Evolutionary conservation across 2,888 invertebrate species (phyloP), one percentile per base, ranked within the genome.

Genomic region (Erebia ligea): DNA sequence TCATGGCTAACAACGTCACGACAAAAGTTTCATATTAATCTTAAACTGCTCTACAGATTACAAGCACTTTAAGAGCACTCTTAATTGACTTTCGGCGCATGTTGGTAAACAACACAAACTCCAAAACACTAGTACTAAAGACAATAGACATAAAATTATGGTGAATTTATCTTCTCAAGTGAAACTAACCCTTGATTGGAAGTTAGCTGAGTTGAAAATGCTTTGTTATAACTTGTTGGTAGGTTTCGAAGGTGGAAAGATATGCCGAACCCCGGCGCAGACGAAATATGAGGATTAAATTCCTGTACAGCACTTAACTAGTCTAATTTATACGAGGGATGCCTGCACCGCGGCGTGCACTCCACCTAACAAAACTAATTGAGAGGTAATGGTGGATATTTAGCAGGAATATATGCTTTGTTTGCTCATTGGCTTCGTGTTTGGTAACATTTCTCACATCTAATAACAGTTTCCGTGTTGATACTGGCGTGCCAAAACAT

Each of bases 251-350:
- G 84, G 86, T 88, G 86, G 86, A 91, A 89, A 92, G 91, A 92
- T 90, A 89, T 89, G 87, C 89, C 88, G 87, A 90, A 88, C 86
- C 84, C 81, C 82, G 79, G 82, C 80, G 87, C 89, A 91, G 90
- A 89, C 91, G 92, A 92, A 92, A 92, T 92, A 93, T 92, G 91
- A 90, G 92, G 91, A 92, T 92, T 92, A 92, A 92, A 93, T 91
- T 93, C 91, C 90, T 88, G 90, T 87, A 90, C 87, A 90, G 91
- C 91, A 91, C 89, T 92, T 92, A 92, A 92, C 91, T 87, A 91
- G 91, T 87, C 91, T 90, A 92, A 92, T 92, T 92, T 92, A 91
- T 91, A 89, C 88, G 82, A 76, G 83, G 86, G 84, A 83, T 85
- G 86, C 86, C 77, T 84, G 86, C 83, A 85, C 75, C 80, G 81